Evolutionary conservation across 2,113 vertebrate species (phyloP).

Genomic region (Entelurus aequoreus): DNA sequence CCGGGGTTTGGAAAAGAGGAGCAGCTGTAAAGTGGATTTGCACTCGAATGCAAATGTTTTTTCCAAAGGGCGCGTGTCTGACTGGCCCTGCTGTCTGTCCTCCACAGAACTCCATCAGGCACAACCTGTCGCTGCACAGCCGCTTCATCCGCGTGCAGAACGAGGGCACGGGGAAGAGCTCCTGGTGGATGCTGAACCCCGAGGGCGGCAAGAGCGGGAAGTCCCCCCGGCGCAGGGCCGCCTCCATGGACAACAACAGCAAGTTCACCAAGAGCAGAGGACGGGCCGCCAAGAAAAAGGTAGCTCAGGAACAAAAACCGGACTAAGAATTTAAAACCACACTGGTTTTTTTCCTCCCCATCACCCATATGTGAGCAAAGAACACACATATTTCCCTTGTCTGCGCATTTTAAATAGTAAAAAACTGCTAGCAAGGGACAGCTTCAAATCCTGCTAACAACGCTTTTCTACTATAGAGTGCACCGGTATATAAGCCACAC

Average conservation of each 20-base stretch:
- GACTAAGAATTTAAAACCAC: neutral
- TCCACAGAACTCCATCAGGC: slow-evolving; percentile 92
- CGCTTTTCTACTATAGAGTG: too few species aligned
- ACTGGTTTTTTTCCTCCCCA: too few species aligned
- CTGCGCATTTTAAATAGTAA: too few species aligned
- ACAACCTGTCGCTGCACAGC: slow-evolving; percentile 96
- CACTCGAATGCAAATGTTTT: slow-evolving; percentile 46
- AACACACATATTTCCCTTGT: too few species aligned
- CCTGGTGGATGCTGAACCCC: slow-evolving; percentile 99
- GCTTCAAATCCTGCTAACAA: too few species aligned
- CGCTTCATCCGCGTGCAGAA: slow-evolving; percentile 97
- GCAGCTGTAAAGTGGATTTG: slow-evolving; percentile 65
- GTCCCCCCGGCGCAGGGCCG: slow-evolving; percentile 89
- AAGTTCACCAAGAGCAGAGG: slow-evolving; percentile 96
- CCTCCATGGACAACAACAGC: slow-evolving; percentile 98
- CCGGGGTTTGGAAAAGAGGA: slow-evolving; percentile 32
- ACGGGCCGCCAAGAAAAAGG: slow-evolving; percentile 96
- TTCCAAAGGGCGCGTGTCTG: slow-evolving; percentile 47
- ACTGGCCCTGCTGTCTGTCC: slow-evolving; percentile 56
- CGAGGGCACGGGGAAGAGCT: slow-evolving; percentile 97
- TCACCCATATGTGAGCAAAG: too few species aligned
- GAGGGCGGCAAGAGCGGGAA: slow-evolving; percentile 97
- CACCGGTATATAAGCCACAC: too few species aligned
- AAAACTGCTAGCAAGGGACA: too few species aligned
- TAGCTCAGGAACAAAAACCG: slow-evolving; percentile 5